phyloP scores from a whole-genome alignment of 2,888 invertebrate genomes.

The Oxyscelio sp. region DNA sequence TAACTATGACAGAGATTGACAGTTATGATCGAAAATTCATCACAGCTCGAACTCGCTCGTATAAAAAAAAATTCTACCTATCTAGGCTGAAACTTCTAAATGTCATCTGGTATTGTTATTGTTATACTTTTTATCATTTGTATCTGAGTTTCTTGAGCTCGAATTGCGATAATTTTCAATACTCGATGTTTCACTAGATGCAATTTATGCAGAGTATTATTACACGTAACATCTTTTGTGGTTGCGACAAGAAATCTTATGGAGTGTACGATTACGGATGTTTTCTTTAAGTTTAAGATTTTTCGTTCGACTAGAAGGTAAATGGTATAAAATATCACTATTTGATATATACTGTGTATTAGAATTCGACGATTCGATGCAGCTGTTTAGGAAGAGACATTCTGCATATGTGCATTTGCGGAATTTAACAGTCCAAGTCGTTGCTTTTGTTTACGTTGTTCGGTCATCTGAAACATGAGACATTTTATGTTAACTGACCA shows the following conservation, averaged over 20 bases:
- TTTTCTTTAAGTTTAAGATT: conserved; percentile 15
- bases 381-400: conserved; percentile 82
- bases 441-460: conserved; percentile 98
- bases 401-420: conserved; percentile 92
- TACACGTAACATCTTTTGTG: conserved; percentile 19
- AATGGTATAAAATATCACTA: conserved; percentile 62
- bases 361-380: conserved; percentile 17
- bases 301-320: conserved; percentile 50
- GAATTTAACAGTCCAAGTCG: conserved; percentile 95
- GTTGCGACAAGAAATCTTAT: conserved; percentile 8
- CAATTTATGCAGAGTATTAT: conserved; percentile 28
- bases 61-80: too few species aligned
- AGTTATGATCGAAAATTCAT: conserved; percentile 7
- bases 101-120: too few species aligned
- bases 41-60: conserved; percentile 13
- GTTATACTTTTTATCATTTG: not conserved
- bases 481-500: too few species aligned
- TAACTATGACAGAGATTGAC: not conserved
- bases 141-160: not conserved
- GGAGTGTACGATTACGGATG: conserved; percentile 10
- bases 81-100: too few species aligned
- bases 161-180: conserved; percentile 9
- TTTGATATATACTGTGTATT: conserved; percentile 18
- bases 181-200: conserved; percentile 11
- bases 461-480: conserved; percentile 96